These are phyloP conservation scores for Naso thynnoides DNA, from an alignment of 2,797 vertebrate species.

Conservation along the genomic window DNA sequence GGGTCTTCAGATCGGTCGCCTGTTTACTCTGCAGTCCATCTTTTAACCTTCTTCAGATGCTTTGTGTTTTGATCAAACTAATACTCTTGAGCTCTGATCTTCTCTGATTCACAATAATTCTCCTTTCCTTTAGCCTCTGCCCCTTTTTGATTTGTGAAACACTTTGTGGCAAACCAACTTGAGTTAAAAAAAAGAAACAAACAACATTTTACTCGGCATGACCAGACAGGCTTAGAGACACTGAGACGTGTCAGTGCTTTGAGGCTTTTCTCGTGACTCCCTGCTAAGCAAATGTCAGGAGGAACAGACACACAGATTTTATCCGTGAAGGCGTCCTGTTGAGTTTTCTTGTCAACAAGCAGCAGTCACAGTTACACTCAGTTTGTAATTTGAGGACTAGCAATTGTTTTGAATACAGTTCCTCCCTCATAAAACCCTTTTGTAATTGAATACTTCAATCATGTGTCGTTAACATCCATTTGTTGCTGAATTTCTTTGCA, in stretches of 20 bases:
- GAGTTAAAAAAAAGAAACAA: neutral
- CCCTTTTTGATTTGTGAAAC: neutral
- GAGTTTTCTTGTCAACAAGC: neutral
- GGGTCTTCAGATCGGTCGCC: slow-evolving; percentile 18
- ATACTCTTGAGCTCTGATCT: slow-evolving; percentile 14
- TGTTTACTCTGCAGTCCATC: neutral
- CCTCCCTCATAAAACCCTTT: neutral
- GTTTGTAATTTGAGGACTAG: neutral
- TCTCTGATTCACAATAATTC: neutral
- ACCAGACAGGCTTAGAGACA: slow-evolving; percentile 1
- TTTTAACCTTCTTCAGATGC: slow-evolving; percentile 32
- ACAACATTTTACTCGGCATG: neutral
- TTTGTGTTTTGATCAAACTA: slow-evolving; percentile 5
- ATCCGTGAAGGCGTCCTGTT: neutral
- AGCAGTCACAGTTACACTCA: neutral
- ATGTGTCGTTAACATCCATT: too few species aligned
- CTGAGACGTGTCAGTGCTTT: neutral
- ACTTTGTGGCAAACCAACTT: neutral
- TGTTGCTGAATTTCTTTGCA: too few species aligned
- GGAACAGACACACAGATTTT: neutral
- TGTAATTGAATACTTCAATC: neutral
- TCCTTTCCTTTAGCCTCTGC: neutral
- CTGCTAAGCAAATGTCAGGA: slow-evolving; percentile 45
- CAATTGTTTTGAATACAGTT: neutral
- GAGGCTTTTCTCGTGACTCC: slow-evolving; percentile 23